Percentiles rank a stretch among this genome's conserved stretches.
phyloP scores from a whole-genome alignment of 1,140 invertebrate genomes.

The Cotesia glomerata region DNA sequence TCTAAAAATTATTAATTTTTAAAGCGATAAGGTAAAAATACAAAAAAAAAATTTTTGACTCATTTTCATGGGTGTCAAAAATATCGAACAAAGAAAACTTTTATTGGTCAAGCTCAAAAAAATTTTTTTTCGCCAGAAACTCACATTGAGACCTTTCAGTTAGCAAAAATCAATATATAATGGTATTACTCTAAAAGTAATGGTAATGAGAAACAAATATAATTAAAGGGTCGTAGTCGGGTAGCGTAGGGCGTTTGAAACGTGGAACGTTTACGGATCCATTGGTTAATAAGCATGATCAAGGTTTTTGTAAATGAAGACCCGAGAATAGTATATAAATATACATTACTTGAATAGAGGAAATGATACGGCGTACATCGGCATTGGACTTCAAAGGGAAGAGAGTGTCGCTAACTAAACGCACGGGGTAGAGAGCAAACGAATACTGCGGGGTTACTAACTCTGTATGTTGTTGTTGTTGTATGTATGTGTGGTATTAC shows the following conservation, averaged over 20 bases:
- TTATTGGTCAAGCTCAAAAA: not conserved
- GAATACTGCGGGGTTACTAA: not conserved
- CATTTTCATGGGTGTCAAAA: not conserved
- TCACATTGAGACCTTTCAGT: too few relatives aligned
- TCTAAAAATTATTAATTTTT: too few relatives aligned
- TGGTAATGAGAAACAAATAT: too few relatives aligned
- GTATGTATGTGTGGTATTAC: too few relatives aligned
- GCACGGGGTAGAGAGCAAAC: slow-evolving; percentile 26
- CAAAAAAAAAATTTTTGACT: too few relatives aligned
- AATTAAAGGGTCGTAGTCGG: too few relatives aligned
- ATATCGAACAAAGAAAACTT: not conserved
- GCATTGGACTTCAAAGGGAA: slow-evolving; percentile 51
- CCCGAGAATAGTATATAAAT: not conserved
- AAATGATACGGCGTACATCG: not conserved
- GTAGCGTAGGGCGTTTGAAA: too few relatives aligned
- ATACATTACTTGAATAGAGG: not conserved
- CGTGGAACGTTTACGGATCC: slow-evolving; percentile 19
- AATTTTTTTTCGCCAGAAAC: not conserved
- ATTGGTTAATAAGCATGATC: slow-evolving; percentile 56
- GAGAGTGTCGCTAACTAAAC: slow-evolving; percentile 60
- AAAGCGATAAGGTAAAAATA: too few relatives aligned
- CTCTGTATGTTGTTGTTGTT: too few relatives aligned
- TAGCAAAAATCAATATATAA: too few relatives aligned
- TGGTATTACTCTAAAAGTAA: too few relatives aligned
- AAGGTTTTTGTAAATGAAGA: slow-evolving; percentile 30